phyloP scores from a whole-genome alignment of 2,113 vertebrate species.

The Oreocharis arfaki region DNA sequence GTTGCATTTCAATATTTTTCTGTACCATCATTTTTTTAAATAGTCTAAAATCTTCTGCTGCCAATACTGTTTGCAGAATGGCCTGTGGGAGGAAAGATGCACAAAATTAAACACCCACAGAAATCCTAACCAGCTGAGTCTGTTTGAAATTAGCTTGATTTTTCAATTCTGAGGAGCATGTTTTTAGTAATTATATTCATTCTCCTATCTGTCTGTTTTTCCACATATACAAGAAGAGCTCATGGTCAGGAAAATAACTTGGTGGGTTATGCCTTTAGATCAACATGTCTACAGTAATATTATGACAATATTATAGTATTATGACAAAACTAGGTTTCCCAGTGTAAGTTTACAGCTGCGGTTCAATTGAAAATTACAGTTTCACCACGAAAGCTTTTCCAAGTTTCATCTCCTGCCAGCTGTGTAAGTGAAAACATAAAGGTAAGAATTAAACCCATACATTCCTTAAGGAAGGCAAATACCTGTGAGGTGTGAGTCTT shows the following conservation, averaged over 20 bases:
- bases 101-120: not conserved
- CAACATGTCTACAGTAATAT: not conserved
- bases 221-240: not conserved
- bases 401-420: not conserved
- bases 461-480: not conserved
- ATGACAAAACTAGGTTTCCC: not conserved
- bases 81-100: conserved; percentile 66
- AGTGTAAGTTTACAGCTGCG: not conserved
- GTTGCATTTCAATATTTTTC: conserved; percentile 96
- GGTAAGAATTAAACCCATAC: not conserved
- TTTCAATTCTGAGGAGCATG: not conserved
- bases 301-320: not conserved
- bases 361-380: not conserved
- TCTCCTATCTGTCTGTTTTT: not conserved
- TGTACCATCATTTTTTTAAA: conserved; percentile 97
- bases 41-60: conserved; percentile 92
- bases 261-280: not conserved
- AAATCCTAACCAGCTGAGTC: not conserved
- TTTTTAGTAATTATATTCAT: not conserved
- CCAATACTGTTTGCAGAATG: conserved; percentile 89
- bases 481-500: conserved; percentile 90
- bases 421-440: not conserved
- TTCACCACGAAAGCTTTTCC: not conserved
- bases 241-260: not conserved
- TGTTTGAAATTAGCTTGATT: not conserved